Conservation (phyloP, 2,888 invertebrate genomes). For the Clistopyga incitator region DNA sequence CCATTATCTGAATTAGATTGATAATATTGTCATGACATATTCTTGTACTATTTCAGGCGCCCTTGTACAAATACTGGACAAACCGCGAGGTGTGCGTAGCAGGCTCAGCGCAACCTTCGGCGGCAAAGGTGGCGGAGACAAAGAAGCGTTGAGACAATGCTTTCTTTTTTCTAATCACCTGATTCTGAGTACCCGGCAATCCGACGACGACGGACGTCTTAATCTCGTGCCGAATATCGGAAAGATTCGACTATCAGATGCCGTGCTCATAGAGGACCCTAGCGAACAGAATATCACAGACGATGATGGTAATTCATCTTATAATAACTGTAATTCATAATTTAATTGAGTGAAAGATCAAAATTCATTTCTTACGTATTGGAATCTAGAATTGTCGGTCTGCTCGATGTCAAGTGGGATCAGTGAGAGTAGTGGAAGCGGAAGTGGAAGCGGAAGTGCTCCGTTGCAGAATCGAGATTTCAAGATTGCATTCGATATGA, state of each 20-base stretch:
- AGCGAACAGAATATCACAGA: constrained; percentile 88
- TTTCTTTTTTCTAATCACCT: constrained; percentile 96
- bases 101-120: constrained; percentile 87
- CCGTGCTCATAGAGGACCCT: constrained; percentile 94
- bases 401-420: constrained; percentile 86
- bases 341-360: background rate
- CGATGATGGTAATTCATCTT: constrained; percentile 87
- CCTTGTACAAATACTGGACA: constrained; percentile 90
- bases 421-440: constrained; percentile 83
- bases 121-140: constrained; percentile 85
- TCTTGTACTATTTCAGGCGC: constrained; percentile 86
- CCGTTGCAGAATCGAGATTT: constrained; percentile 89
- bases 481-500: constrained; percentile 89
- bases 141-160: constrained; percentile 91
- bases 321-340: background rate
- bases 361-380: background rate
- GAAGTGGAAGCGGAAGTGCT: constrained; percentile 75
- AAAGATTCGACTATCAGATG: constrained; percentile 93
- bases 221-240: constrained; percentile 93
- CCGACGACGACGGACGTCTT: constrained; percentile 92
- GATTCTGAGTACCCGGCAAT: constrained; percentile 91
- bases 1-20: background rate
- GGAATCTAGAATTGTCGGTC: constrained; percentile 84
- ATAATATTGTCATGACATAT: background rate
- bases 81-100: constrained; percentile 86